A percentile compares a stretch with the other conserved stretches of the same genome.
Conservation (phyloP, 1,140 invertebrate species). For the Danaus melanippus region DNA sequence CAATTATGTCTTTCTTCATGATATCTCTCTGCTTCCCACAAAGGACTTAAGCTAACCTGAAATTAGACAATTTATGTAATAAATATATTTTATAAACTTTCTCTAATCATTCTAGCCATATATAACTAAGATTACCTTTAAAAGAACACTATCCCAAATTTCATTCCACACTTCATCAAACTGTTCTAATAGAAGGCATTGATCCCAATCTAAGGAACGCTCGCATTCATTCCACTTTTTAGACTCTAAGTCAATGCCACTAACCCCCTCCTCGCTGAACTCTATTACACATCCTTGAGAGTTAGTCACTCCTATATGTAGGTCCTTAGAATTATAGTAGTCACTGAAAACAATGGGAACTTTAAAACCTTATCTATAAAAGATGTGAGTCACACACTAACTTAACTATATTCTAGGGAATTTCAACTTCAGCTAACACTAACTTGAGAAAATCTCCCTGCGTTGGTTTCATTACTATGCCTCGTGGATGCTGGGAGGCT, state of each 20-base stretch:
- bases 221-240: constrained; percentile 57
- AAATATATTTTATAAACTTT: too few species aligned
- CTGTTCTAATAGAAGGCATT: constrained; percentile 80
- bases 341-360: constrained; percentile 72
- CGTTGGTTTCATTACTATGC: constrained; percentile 85
- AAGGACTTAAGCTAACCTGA: constrained; percentile 74
- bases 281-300: constrained; percentile 82
- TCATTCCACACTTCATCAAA: constrained; percentile 78
- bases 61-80: constrained; percentile 13
- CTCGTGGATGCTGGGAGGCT: constrained; percentile 80
- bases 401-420: constrained; percentile 6
- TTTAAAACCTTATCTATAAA: constrained; percentile 20
- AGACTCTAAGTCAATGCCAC: constrained; percentile 55
- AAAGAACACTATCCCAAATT: constrained; percentile 82
- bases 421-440: constrained; percentile 35
- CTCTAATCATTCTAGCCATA: too few species aligned
- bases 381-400: constrained; percentile 33
- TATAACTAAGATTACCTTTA: constrained; percentile 64
- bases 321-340: constrained; percentile 83
- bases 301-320: constrained; percentile 87
- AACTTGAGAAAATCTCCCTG: constrained; percentile 87
- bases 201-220: constrained; percentile 73
- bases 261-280: constrained; percentile 82
- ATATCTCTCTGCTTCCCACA: constrained; percentile 79
- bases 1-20: constrained; percentile 83